These are phyloP conservation scores for Drosophila siamana DNA, from an alignment of 2,888 invertebrate species.

Conservation along the genomic window DNA sequence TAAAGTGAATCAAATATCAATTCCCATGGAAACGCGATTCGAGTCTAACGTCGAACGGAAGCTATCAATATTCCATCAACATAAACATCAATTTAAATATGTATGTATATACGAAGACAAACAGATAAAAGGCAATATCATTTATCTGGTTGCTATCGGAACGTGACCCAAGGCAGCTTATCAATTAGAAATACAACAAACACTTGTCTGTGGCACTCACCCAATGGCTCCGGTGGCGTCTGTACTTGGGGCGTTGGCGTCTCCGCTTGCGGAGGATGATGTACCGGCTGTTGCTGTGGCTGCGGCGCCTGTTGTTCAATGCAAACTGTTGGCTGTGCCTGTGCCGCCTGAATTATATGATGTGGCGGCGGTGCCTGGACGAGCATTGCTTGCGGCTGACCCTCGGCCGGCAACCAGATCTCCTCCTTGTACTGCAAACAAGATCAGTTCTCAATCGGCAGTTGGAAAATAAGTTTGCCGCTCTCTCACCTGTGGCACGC, in stretches of 20 bases:
- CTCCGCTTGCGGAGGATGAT: constrained; percentile 46
- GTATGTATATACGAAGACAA: background rate
- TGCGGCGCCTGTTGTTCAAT: constrained; percentile 1
- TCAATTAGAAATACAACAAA: constrained; percentile 19
- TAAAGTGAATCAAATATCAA: constrained; percentile 8
- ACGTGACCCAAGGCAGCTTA: constrained; percentile 9
- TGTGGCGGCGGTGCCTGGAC: constrained; percentile 61
- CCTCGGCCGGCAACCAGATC: constrained; percentile 52
- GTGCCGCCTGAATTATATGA: constrained; percentile 64
- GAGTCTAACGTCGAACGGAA: background rate
- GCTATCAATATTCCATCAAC: constrained; percentile 12
- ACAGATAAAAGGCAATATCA: constrained; percentile 2
- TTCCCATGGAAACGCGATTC: constrained; percentile 1
- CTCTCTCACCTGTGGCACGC: constrained; percentile 65
- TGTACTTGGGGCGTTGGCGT: constrained; percentile 55
- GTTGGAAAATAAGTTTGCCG: too few relatives aligned
- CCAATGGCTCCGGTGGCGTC: constrained; percentile 55
- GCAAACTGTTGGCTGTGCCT: constrained; percentile 9
- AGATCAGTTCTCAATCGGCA: background rate
- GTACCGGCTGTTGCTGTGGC: constrained; percentile 40
- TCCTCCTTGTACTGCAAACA: background rate
- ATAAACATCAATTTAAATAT: constrained; percentile 22
- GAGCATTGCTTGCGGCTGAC: constrained; percentile 48
- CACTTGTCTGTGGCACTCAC: constrained; percentile 46
- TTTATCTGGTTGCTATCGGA: constrained; percentile 25